These are phyloP conservation scores for Lytechinus variegatus DNA, from an alignment of 35 echinoderm and acorn worm genomes.

Conservation along the genomic window DNA sequence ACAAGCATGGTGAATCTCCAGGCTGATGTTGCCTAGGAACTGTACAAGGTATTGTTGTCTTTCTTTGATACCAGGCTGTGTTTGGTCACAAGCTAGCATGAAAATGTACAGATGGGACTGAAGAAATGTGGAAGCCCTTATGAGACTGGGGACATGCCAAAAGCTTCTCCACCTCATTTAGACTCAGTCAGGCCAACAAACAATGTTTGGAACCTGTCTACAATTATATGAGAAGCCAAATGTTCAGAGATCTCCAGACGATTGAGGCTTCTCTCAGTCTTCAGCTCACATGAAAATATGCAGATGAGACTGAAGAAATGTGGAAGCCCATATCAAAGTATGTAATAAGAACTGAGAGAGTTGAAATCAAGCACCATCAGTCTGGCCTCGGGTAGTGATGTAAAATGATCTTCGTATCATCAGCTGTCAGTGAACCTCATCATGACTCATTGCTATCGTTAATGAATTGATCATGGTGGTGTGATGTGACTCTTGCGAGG, in stretches of 20 bases:
- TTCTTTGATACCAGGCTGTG: background rate
- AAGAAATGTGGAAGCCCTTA: background rate
- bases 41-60: background rate
- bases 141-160: too few species aligned
- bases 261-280: background rate
- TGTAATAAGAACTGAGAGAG: background rate
- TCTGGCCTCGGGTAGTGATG: too few species aligned
- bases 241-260: constrained; percentile 92
- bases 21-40: background rate
- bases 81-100: background rate
- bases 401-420: too few species aligned
- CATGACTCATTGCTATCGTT: background rate
- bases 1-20: background rate
- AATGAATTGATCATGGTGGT: background rate
- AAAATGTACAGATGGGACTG: background rate
- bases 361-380: background rate
- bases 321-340: too few species aligned
- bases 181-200: constrained; percentile 97
- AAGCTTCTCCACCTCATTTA: constrained; percentile 78
- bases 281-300: background rate
- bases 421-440: background rate
- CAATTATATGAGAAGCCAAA: constrained; percentile 99
- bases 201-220: constrained; percentile 95
- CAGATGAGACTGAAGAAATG: background rate
- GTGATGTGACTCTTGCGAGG: background rate